Conservation (phyloP, 2,113 vertebrate genomes). For the Labrus mixtus region DNA sequence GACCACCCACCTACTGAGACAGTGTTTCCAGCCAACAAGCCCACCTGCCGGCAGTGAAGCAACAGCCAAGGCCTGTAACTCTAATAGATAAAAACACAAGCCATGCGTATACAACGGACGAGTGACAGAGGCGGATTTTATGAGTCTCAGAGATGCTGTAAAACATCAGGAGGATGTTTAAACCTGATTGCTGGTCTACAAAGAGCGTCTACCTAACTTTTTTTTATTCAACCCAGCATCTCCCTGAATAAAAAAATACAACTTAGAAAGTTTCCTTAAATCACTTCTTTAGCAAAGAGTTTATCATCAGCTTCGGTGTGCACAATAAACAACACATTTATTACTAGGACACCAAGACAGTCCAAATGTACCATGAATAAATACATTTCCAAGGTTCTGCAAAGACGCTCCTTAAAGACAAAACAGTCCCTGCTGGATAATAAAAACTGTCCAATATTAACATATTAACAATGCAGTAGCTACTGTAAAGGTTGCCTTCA, state of each 20-base stretch:
- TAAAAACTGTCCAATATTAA: slow-evolving; percentile 3
- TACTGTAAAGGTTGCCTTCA: background rate
- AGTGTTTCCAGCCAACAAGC: slow-evolving; percentile 11
- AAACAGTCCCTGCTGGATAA: background rate
- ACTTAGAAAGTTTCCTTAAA: background rate
- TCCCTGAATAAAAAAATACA: background rate
- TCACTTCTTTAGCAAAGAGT: background rate
- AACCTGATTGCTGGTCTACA: background rate
- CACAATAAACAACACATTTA: background rate
- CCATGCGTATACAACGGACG: background rate
- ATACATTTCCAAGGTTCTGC: background rate
- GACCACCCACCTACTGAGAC: slow-evolving; percentile 27
- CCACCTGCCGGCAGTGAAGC: slow-evolving; percentile 3
- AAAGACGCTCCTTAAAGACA: background rate
- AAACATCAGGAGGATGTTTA: slow-evolving; percentile 10
- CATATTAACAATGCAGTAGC: background rate
- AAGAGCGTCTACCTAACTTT: background rate
- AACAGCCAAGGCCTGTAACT: slow-evolving; percentile 16
- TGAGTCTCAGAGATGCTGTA: slow-evolving; percentile 5
- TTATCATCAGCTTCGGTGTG: background rate
- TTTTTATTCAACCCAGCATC: background rate
- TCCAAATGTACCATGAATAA: background rate
- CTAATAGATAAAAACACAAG: slow-evolving; percentile 6
- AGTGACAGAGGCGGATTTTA: slow-evolving; percentile 8
- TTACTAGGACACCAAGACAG: background rate